Percentiles rank a stretch among this genome's conserved stretches.
phyloP scores from a whole-genome alignment of 2,888 invertebrate genomes.

The Dryococelus australis region DNA sequence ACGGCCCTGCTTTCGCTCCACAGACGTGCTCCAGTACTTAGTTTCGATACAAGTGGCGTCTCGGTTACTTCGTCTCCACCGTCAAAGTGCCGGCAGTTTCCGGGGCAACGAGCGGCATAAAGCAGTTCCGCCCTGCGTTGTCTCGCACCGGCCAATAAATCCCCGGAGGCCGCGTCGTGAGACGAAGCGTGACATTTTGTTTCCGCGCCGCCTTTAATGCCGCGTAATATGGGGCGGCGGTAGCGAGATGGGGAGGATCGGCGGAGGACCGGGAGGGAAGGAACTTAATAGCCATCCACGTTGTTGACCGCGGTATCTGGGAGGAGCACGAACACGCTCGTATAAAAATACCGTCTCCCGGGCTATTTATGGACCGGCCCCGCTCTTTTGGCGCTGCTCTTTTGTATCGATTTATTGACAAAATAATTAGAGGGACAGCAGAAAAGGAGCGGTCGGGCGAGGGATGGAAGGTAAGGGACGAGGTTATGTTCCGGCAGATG shows the following conservation, averaged over 20 bases:
- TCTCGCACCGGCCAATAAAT: background rate
- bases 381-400: slow-evolving; percentile 12
- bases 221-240: background rate
- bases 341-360: background rate
- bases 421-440: slow-evolving; percentile 42
- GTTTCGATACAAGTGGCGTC: too few species aligned
- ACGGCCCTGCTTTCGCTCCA: too few species aligned
- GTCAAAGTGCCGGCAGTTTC: background rate
- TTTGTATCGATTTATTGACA: slow-evolving; percentile 45
- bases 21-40: too few species aligned
- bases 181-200: background rate
- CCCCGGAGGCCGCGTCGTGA: background rate
- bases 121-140: background rate
- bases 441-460: background rate
- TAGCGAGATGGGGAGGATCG: background rate
- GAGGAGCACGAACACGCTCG: background rate
- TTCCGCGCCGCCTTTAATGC: background rate
- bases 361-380: slow-evolving; percentile 21
- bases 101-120: background rate
- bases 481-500: background rate
- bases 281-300: slow-evolving; percentile 2
- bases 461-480: background rate
- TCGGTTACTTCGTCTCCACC: too few species aligned
- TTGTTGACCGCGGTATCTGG: background rate
- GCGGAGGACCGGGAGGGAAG: background rate